Evolutionary conservation across 1,140 invertebrate genomes (phyloP).

Genomic region (Archegozetes longisetosus): DNA sequence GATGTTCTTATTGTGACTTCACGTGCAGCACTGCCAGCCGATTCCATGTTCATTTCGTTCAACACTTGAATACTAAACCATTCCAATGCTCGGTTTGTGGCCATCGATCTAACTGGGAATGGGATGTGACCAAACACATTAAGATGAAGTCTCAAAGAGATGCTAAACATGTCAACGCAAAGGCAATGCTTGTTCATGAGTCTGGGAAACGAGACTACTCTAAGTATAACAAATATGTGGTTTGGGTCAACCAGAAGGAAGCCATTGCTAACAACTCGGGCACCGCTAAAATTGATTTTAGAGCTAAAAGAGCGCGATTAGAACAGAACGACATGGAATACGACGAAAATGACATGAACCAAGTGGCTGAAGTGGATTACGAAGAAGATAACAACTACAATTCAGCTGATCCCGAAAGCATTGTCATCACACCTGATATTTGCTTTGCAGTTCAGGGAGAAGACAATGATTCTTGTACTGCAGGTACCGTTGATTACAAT

Average conservation of each 20-base stretch:
- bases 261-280: background rate
- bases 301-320: background rate
- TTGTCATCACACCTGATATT: slow-evolving; percentile 20
- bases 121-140: slow-evolving; percentile 92
- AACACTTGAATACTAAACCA: slow-evolving; percentile 76
- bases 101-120: slow-evolving; percentile 83
- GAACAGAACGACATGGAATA: background rate
- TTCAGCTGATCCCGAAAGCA: slow-evolving; percentile 13
- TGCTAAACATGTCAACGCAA: slow-evolving; percentile 50
- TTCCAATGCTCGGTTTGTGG: slow-evolving; percentile 87
- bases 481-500: background rate
- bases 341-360: slow-evolving; percentile 14
- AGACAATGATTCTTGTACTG: slow-evolving; percentile 20
- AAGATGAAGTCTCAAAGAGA: slow-evolving; percentile 62
- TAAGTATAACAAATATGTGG: slow-evolving; percentile 55
- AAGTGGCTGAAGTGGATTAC: slow-evolving; percentile 17
- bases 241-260: slow-evolving; percentile 14
- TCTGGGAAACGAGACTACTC: slow-evolving; percentile 75
- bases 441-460: slow-evolving; percentile 17
- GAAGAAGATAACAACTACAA: slow-evolving; percentile 12
- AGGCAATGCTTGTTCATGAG: slow-evolving; percentile 75
- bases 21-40: slow-evolving; percentile 73
- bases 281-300: slow-evolving; percentile 7
- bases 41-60: slow-evolving; percentile 81
- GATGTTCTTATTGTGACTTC: slow-evolving; percentile 74